A percentile compares a stretch with the other conserved stretches of the same genome.
These are phyloP conservation scores for Leptopilina drosophilae DNA, from an alignment of 2,888 invertebrate species.

Conservation along the genomic window DNA sequence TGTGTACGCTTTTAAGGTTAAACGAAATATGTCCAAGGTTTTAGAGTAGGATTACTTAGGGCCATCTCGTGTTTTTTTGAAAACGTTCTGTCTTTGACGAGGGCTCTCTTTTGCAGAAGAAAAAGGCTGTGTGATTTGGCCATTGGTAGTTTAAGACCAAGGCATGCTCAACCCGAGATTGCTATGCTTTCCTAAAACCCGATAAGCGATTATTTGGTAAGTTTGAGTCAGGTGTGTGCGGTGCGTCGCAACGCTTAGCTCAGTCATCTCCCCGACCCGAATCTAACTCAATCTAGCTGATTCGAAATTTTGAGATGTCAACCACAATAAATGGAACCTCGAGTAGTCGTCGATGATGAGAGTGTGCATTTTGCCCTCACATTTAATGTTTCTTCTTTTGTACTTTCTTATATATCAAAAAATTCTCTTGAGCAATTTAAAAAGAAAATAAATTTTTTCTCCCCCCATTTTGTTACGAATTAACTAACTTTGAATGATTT, in stretches of 20 bases:
- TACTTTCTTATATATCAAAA: not conserved
- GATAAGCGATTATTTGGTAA: conserved; percentile 75
- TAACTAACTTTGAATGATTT: conserved; percentile 73
- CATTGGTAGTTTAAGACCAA: conserved; percentile 77
- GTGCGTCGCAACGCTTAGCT: conserved; percentile 67
- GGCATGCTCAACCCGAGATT: conserved; percentile 77
- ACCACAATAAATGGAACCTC: conserved; percentile 43
- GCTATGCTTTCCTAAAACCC: conserved; percentile 76
- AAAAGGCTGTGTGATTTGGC: conserved; percentile 76
- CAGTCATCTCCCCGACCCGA: conserved; percentile 59
- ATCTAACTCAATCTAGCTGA: conserved; percentile 52
- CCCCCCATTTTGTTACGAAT: conserved; percentile 59
- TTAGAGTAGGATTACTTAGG: conserved; percentile 65
- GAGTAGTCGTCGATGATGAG: conserved; percentile 45
- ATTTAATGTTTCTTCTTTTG: not conserved
- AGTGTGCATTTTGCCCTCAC: conserved; percentile 26
- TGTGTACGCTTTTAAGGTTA: conserved; percentile 34
- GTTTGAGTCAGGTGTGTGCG: conserved; percentile 73
- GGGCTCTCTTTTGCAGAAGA: conserved; percentile 77
- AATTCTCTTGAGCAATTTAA: conserved; percentile 48
- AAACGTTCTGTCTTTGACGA: conserved; percentile 76
- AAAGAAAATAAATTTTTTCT: conserved; percentile 54
- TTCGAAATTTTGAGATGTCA: conserved; percentile 53
- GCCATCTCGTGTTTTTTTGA: conserved; percentile 72
- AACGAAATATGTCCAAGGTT: conserved; percentile 50